Conservation (phyloP, 2,113 vertebrate species). For the Dicrurus megarhynchus region DNA sequence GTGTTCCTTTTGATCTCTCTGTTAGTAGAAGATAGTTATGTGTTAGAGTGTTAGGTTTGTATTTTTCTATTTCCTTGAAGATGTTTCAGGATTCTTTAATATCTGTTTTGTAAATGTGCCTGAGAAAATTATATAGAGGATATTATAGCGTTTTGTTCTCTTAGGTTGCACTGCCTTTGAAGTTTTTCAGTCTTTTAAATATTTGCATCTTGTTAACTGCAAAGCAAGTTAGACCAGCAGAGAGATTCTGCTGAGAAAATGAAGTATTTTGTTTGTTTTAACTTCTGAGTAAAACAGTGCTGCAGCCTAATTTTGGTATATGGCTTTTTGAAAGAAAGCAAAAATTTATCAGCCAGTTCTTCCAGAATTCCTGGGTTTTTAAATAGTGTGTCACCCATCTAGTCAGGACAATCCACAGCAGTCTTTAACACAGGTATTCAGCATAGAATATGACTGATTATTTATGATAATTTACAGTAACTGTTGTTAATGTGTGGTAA, state of each 20-base stretch:
- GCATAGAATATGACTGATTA: background rate
- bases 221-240: background rate
- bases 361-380: background rate
- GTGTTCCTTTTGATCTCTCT: constrained; percentile 3
- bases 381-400: background rate
- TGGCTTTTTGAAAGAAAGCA: background rate
- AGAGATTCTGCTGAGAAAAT: background rate
- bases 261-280: background rate
- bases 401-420: background rate
- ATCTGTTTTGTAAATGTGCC: constrained; percentile 1
- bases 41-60: background rate
- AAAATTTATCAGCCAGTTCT: background rate
- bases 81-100: background rate
- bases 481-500: background rate
- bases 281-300: background rate
- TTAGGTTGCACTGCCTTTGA: background rate
- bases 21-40: background rate
- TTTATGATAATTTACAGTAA: background rate
- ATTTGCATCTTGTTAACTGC: background rate
- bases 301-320: background rate
- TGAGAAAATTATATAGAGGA: background rate
- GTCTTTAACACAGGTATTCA: background rate
- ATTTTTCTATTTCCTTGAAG: background rate
- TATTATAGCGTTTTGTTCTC: background rate
- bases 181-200: background rate